Evolutionary conservation across 2,113 vertebrate genomes (phyloP).

Genomic region (Dipodomys stephensi): DNA sequence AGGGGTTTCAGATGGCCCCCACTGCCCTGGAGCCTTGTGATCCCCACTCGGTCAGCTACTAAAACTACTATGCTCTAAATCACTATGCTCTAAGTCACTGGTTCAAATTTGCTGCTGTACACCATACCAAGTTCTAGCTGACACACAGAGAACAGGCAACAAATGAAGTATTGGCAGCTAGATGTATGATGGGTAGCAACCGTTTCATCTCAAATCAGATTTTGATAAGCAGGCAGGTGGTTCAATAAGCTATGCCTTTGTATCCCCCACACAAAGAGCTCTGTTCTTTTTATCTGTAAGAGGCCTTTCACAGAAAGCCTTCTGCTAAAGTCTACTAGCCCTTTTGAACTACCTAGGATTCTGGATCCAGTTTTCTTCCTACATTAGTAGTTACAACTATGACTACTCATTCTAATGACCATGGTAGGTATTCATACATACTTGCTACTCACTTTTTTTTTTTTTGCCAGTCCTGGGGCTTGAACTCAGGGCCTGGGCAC

Average conservation of each 20-base stretch:
- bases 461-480: too few relatives aligned
- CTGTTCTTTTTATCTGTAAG: slow-evolving; percentile 16
- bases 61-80: neutral
- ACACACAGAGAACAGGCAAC: neutral
- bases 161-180: neutral
- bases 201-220: neutral
- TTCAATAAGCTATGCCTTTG: neutral
- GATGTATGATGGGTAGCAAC: neutral
- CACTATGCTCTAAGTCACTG: neutral
- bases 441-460: too few relatives aligned
- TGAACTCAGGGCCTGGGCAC: too few relatives aligned
- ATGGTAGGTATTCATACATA: neutral
- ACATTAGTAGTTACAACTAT: neutral
- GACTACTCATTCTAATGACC: neutral
- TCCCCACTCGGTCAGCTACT: neutral
- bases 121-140: neutral
- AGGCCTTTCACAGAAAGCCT: neutral
- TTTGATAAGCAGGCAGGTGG: neutral
- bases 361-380: neutral
- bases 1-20: neutral
- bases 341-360: neutral
- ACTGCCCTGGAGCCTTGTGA: neutral
- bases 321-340: neutral
- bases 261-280: neutral
- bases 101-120: neutral